phyloP scores from a whole-genome alignment of 37 sponge, comb jelly and placozoan genomes.

The Mnemiopsis leidyi region DNA sequence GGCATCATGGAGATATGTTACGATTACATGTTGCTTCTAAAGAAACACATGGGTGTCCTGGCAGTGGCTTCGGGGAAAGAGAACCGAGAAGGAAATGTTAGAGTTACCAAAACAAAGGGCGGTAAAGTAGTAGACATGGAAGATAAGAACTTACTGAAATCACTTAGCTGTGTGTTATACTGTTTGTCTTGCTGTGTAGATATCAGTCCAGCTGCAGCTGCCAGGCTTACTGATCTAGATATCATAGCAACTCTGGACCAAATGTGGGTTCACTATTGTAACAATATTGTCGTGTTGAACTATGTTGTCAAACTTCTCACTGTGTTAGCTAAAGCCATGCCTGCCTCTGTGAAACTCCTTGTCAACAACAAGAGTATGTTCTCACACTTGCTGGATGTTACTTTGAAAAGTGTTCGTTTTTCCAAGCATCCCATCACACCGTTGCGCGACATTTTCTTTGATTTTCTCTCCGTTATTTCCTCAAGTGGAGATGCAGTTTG shows the following conservation, averaged over 20 bases:
- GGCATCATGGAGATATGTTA: constrained; percentile 60
- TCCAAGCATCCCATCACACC: constrained; percentile 53
- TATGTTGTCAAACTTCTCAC: constrained; percentile 29
- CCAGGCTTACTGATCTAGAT: constrained; percentile 24
- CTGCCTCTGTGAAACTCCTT: not conserved
- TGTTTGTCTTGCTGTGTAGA: constrained; percentile 50
- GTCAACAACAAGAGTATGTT: not conserved
- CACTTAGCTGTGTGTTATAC: not conserved
- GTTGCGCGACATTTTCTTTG: constrained; percentile 24
- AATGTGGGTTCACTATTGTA: not conserved
- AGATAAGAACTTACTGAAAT: not conserved
- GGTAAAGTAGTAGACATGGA: not conserved
- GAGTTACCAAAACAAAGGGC: not conserved
- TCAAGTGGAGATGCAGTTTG: not conserved
- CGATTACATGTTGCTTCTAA: constrained; percentile 57
- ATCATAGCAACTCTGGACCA: not conserved
- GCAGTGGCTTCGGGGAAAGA: constrained; percentile 39
- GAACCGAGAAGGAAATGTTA: not conserved
- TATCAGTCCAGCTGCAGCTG: not conserved
- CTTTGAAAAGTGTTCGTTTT: constrained; percentile 11
- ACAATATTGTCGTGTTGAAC: constrained; percentile 53
- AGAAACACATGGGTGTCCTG: constrained; percentile 22
- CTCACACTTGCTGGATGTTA: not conserved
- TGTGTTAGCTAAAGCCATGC: not conserved
- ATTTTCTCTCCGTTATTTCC: constrained; percentile 30